phyloP scores from a whole-genome alignment of 2,888 invertebrate genomes.

The Macaria liturata region DNA sequence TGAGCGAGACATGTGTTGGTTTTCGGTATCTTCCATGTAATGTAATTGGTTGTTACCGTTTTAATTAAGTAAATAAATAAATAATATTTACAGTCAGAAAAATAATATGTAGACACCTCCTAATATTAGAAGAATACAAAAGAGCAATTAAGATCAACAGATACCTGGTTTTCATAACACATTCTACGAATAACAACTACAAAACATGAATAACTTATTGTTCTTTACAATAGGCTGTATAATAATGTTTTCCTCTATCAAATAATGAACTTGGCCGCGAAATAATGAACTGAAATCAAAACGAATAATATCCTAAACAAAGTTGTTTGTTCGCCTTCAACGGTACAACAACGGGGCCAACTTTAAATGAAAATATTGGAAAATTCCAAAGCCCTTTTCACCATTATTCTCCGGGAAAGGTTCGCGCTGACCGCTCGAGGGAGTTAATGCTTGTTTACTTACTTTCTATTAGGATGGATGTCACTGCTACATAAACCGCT shows the following conservation, averaged over 20 bases:
- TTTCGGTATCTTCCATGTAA: too few relatives aligned
- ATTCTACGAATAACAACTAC: too few relatives aligned
- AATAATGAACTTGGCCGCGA: slow-evolving; percentile 2
- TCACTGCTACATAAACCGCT: slow-evolving; percentile 66
- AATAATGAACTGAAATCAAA: slow-evolving; percentile 12
- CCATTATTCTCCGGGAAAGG: slow-evolving; percentile 28
- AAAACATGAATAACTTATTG: neutral
- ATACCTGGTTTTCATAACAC: too few relatives aligned
- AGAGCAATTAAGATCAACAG: too few relatives aligned
- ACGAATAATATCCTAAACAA: slow-evolving; percentile 14
- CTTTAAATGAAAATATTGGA: slow-evolving; percentile 28
- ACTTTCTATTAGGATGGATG: slow-evolving; percentile 62
- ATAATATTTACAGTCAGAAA: too few relatives aligned
- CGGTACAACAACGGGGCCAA: slow-evolving; percentile 17
- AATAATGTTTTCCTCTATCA: neutral
- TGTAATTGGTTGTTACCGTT: too few relatives aligned
- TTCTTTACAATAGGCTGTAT: neutral
- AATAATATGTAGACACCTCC: too few relatives aligned
- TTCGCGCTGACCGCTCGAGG: slow-evolving; percentile 26
- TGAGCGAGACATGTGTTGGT: too few relatives aligned
- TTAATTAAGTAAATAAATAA: too few relatives aligned
- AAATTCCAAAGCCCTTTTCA: slow-evolving; percentile 28
- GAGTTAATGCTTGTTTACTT: slow-evolving; percentile 34
- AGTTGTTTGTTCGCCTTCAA: slow-evolving; percentile 15
- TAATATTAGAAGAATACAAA: too few relatives aligned